These are phyloP conservation scores for Silurus asotus DNA, from an alignment of 2,113 vertebrate species.

Conservation along the genomic window DNA sequence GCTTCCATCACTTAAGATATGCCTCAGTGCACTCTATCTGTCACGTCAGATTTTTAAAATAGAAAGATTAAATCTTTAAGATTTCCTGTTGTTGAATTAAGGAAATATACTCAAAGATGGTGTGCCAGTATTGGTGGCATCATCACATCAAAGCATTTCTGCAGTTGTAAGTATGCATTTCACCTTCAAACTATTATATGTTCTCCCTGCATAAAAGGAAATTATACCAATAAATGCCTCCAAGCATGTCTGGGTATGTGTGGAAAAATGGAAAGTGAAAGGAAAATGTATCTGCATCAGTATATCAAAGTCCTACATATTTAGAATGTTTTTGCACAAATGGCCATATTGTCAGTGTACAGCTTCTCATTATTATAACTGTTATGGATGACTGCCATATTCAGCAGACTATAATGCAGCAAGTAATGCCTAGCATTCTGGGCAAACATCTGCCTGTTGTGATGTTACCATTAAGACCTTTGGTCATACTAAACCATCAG, in stretches of 20 bases:
- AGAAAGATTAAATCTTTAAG: neutral
- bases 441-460: neutral
- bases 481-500: neutral
- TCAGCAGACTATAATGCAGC: neutral
- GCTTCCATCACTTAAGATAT: neutral
- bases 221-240: neutral
- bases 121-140: neutral
- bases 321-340: neutral
- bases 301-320: neutral
- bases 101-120: neutral
- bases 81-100: neutral
- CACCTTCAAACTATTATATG: neutral
- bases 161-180: neutral
- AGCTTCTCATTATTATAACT: neutral
- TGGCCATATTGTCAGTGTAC: neutral
- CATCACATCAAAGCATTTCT: neutral
- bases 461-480: neutral
- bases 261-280: neutral
- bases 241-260: neutral
- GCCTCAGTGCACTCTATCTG: neutral
- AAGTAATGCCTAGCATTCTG: neutral
- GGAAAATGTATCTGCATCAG: neutral
- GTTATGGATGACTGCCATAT: neutral
- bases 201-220: neutral
- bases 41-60: neutral